Evolutionary conservation across 2,888 invertebrate species (phyloP), one percentile per base, ranked within the genome.

Genomic region (Acanthosoma haemorrhoidale): DNA sequence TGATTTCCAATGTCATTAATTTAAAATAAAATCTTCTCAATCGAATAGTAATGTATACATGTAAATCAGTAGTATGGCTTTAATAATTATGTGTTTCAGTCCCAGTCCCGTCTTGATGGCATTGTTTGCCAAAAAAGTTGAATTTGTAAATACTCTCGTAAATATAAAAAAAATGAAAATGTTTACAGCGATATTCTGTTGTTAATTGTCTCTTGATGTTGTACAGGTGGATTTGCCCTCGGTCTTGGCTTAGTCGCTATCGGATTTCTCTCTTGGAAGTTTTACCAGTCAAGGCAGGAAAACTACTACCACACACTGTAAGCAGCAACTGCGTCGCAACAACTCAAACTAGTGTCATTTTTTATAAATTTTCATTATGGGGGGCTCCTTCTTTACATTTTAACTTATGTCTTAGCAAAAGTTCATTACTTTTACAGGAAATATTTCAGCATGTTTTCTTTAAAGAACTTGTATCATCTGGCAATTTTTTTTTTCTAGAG

Each of bases 261-360:
- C 70, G 88, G 88, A 2, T 87, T 90, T 80, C 88, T 94, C 77
- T 90, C 90, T 38, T 90, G 89, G 83, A 93, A 92, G 79, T 92
- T 93, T 80, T 94, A 93, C 83, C 91, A 89, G 80, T 88, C 91
- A 73, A 87, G 90, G 78, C 89, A 89, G 71, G 93, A 91, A 80
- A 92, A 91, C 81, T 92, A 92, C 81, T 95, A 94, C 81, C 92
- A 92, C 78, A 93, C 92, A 72, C 87, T 94, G 79, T 94, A 90
- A 90, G 41, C 1, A 25, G 21, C 6, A 18, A 25, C n/a, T 2
- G n/a, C n/a, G n/a, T 25, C 5, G 13, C n/a, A 13, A 21, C 2
- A 25, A 51, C 29, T 51, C n/a, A 25, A 5, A 25, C 51, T n/a
- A n/a, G 29, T 51, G 51, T 25, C 51, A 51, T 51, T 51, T 25